Evolutionary conservation across 2,888 invertebrate genomes (phyloP).

Genomic region (Mellilla xanthometata): DNA sequence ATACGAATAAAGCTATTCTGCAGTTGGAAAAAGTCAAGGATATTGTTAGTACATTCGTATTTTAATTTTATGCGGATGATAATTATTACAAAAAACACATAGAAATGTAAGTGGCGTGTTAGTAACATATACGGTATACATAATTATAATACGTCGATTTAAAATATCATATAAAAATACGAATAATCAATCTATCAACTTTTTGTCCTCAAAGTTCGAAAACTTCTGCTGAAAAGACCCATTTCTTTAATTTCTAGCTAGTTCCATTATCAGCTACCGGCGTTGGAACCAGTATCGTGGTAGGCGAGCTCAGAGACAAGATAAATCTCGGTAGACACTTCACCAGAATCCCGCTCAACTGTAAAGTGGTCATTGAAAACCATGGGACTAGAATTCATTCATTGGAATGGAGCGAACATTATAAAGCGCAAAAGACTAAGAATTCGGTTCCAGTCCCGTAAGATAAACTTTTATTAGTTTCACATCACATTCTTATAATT

Average conservation of each 20-base stretch:
- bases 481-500: too few relatives aligned
- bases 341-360: constrained; percentile 73
- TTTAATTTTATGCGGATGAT: too few relatives aligned
- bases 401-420: constrained; percentile 76
- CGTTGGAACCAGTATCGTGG: constrained; percentile 85
- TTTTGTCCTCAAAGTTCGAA: too few relatives aligned
- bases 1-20: constrained; percentile 67
- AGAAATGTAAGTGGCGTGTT: too few relatives aligned
- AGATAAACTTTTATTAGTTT: too few relatives aligned
- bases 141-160: too few relatives aligned
- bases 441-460: constrained; percentile 13
- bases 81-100: too few relatives aligned
- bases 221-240: too few relatives aligned
- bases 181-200: too few relatives aligned
- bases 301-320: constrained; percentile 83
- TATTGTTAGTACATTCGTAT: constrained; percentile 53
- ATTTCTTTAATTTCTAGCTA: too few relatives aligned
- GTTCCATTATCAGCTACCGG: constrained; percentile 83
- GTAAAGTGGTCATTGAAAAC: constrained; percentile 77
- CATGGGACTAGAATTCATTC: constrained; percentile 77
- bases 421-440: constrained; percentile 67
- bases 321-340: constrained; percentile 85
- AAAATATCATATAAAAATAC: too few relatives aligned
- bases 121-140: too few relatives aligned
- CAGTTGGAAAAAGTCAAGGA: constrained; percentile 72